phyloP scores from a whole-genome alignment of 1,140 invertebrate genomes.

The Bombyx mandarina region DNA sequence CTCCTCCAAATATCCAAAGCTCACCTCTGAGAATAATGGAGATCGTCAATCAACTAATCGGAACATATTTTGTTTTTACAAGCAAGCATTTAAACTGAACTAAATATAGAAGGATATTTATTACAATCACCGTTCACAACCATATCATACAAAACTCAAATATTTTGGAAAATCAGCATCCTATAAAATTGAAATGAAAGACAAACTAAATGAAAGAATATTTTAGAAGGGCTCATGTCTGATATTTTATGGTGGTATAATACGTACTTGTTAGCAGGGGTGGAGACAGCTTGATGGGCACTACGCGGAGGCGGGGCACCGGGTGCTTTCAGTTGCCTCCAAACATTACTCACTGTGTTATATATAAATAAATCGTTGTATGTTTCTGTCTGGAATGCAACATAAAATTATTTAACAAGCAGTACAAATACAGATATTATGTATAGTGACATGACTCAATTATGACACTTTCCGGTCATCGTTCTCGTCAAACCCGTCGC shows the following conservation, averaged over 20 bases:
- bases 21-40: constrained; percentile 73
- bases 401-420: background rate
- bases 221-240: background rate
- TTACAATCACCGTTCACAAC: no score
- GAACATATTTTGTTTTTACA: no score
- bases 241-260: background rate
- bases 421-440: no score
- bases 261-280: constrained; percentile 74
- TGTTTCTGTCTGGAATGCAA: constrained; percentile 77
- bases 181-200: background rate
- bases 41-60: background rate
- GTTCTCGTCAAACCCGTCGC: no score
- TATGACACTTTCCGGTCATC: no score
- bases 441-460: no score
- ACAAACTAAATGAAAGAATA: background rate
- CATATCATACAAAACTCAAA: no score
- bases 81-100: no score
- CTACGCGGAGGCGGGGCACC: constrained; percentile 87
- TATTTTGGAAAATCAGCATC: no score
- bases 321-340: constrained; percentile 85
- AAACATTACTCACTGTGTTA: constrained; percentile 85
- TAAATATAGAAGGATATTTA: no score
- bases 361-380: constrained; percentile 91
- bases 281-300: constrained; percentile 86
- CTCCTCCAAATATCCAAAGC: constrained; percentile 92